These are phyloP conservation scores for Polypterus senegalus DNA, from an alignment of 2,113 vertebrate species.

Conservation along the genomic window DNA sequence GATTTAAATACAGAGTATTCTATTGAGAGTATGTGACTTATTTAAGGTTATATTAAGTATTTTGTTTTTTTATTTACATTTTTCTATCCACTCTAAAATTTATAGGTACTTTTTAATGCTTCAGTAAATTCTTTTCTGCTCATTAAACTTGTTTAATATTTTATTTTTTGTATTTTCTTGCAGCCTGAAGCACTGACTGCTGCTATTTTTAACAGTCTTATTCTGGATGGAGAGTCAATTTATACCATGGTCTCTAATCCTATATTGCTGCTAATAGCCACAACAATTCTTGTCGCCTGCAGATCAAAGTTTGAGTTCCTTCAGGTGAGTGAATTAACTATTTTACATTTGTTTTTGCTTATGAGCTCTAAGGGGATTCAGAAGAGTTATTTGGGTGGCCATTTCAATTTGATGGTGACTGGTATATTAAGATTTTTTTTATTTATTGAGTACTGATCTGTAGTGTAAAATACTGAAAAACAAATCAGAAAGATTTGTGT, in stretches of 20 bases:
- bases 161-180: conserved; percentile 14
- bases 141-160: background rate
- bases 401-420: too few species aligned
- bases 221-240: conserved; percentile 82
- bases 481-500: too few species aligned
- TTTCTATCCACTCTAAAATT: conserved; percentile 26
- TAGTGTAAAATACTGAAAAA: too few species aligned
- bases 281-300: conserved; percentile 61
- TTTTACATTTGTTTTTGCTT: too few species aligned
- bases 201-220: conserved; percentile 47
- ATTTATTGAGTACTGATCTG: too few species aligned
- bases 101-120: conserved; percentile 21
- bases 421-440: too few species aligned
- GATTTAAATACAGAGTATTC: too few species aligned
- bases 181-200: conserved; percentile 43
- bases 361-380: too few species aligned
- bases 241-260: conserved; percentile 72
- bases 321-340: conserved; percentile 53
- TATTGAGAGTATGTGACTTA: background rate
- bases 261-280: conserved; percentile 68
- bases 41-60: too few species aligned
- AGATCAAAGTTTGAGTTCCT: conserved; percentile 55
- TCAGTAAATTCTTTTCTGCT: background rate
- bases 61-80: too few species aligned
- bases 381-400: too few species aligned